Evolutionary conservation across 2,888 invertebrate species (phyloP).

Genomic region (Caenorhabditis sp.): DNA sequence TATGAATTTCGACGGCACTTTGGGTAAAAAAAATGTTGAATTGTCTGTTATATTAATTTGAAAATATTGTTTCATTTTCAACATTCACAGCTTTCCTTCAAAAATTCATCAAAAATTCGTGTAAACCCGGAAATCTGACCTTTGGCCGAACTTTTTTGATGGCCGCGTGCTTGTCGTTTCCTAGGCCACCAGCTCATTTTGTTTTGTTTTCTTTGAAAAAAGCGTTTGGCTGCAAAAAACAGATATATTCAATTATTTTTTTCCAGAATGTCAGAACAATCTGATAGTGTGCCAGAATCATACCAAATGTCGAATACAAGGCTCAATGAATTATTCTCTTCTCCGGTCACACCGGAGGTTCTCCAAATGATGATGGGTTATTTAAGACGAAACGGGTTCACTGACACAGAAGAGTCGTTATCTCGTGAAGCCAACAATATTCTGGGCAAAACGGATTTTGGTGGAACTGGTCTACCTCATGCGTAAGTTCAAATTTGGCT

Average conservation of each 20-base stretch:
- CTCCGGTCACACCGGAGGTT: constrained; percentile 30
- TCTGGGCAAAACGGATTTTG: constrained; percentile 22
- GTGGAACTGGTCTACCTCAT: constrained; percentile 21
- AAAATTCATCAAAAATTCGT: too few species aligned
- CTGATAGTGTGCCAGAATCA: too few species aligned
- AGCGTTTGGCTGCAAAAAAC: constrained; percentile 1
- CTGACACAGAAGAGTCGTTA: constrained; percentile 48
- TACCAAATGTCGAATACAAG: background rate
- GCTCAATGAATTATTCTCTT: background rate
- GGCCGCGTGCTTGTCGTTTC: background rate
- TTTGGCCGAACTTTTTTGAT: background rate
- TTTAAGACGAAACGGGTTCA: constrained; percentile 47
- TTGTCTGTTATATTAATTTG: too few species aligned
- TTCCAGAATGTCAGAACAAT: background rate
- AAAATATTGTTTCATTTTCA: too few species aligned
- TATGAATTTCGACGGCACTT: too few species aligned
- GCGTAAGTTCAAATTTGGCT: constrained; percentile 9
- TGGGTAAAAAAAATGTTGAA: too few species aligned
- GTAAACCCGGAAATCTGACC: too few species aligned
- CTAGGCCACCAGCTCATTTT: background rate
- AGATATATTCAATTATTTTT: constrained; percentile 2
- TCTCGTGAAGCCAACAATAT: constrained; percentile 34
- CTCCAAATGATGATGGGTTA: constrained; percentile 44
- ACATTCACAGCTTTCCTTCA: too few species aligned
- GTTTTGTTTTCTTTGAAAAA: background rate